Base-by-base conservation (phyloP, 2,888 invertebrate genomes). In the Electrophaes corylata region DNA sequence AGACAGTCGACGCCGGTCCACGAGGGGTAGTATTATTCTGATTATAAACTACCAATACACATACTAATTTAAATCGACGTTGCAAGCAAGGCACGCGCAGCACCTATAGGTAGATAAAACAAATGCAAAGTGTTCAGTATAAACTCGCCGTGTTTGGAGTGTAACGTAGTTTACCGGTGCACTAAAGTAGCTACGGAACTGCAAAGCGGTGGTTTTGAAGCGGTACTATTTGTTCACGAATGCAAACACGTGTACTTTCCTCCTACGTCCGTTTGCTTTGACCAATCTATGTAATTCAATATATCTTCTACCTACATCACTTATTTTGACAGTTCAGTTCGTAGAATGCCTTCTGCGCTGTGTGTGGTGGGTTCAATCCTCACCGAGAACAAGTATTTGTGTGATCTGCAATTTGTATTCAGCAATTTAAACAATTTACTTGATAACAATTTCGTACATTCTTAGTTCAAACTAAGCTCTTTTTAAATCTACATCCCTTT, bases 81-180 rank as follows among this genome's bases (percentile, higher is more conserved):
- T n/a, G 19, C 37, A 55, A 26, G 46, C 54, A 43, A 44, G 14
- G 39, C 60, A 60, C 49, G 52, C 51, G 26, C 29, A 3, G 39
- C 16, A 39, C 35, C 50, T 31, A 39, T 50, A 57, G 57, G 57
- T 61, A 61, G 57, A 61, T 61, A 61, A 57, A 59, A 54, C 66
- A 57, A 68, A 69, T 71, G 64, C 67, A 64, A 64, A 66, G 48
- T 53, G 64, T 69, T 73, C 59, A 65, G 66, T 69, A 69, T 65
- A 65, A 68, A 67, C 62, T 69, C 65, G 4, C 23, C 23, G 48
- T 64, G 64, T 69, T 70, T 61, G 60, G 50, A 52, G 55, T 45
- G 62, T 41, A 64, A 64, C 61, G 52, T 68, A 64, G 72, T 71
- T 73, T 70, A 62, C 53, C 56, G 57, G 45, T 39, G 55, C 37